Conservation (phyloP, 1,140 invertebrate species). For the Diuraphis noxia region DNA sequence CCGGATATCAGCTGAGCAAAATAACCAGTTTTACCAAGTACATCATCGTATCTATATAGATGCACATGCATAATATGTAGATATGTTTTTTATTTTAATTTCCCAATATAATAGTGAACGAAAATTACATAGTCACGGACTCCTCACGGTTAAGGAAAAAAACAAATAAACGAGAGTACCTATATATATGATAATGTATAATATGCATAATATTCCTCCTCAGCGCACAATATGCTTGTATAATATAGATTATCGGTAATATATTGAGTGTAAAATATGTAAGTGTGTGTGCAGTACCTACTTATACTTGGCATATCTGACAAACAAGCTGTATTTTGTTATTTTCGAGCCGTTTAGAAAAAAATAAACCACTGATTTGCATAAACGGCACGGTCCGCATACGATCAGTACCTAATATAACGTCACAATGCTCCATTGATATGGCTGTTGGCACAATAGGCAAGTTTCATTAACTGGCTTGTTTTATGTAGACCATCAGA, state of each 20-base stretch:
- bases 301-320: slow-evolving; percentile 10
- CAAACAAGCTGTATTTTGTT: slow-evolving; percentile 25
- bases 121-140: slow-evolving; percentile 42
- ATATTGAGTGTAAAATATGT: background rate
- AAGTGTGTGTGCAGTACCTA: no score
- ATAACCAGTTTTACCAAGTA: slow-evolving; percentile 12
- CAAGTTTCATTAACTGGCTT: slow-evolving; percentile 52
- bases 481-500: slow-evolving; percentile 52
- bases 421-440: slow-evolving; percentile 49
- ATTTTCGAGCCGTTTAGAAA: slow-evolving; percentile 28
- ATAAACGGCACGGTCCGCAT: slow-evolving; percentile 33
- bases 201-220: background rate
- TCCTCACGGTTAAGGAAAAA: slow-evolving; percentile 34
- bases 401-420: slow-evolving; percentile 16
- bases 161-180: slow-evolving; percentile 18
- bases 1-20: background rate
- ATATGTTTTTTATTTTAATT: slow-evolving; percentile 15
- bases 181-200: background rate
- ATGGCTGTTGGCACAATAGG: slow-evolving; percentile 44
- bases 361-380: slow-evolving; percentile 50
- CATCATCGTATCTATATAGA: background rate
- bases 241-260: background rate
- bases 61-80: background rate
- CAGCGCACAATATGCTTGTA: background rate
- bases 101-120: slow-evolving; percentile 32